These are phyloP conservation scores for Pammene fasciana DNA, from an alignment of 2,888 invertebrate species.

Conservation along the genomic window DNA sequence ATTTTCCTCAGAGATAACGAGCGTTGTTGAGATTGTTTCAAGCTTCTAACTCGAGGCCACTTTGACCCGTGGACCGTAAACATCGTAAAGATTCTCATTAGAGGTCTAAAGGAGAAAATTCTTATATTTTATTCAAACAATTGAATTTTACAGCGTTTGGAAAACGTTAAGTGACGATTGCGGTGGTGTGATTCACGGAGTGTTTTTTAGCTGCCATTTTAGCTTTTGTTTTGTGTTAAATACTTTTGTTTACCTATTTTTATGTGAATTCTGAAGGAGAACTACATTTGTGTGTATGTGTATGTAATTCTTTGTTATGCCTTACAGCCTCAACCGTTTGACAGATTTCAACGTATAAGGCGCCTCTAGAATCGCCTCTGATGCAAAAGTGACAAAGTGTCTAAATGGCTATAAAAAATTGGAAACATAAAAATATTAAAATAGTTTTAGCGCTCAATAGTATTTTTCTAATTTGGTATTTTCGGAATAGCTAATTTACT, in stretches of 20 bases:
- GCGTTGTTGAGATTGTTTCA: conserved; percentile 73
- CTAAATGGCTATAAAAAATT: no score
- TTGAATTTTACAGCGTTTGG: conserved; percentile 45
- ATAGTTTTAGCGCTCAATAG: no score
- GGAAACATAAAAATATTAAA: no score
- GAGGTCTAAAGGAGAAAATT: conserved; percentile 65
- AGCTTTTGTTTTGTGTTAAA: not conserved
- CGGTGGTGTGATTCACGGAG: conserved; percentile 17
- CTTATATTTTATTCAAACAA: conserved; percentile 56
- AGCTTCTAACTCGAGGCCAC: conserved; percentile 69
- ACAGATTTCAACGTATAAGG: no score
- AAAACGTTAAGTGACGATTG: conserved; percentile 34
- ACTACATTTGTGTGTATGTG: no score
- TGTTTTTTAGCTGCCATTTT: conserved; percentile 4
- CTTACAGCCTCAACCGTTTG: no score
- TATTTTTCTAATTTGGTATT: no score
- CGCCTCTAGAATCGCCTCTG: no score
- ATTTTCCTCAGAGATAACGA: conserved; percentile 74
- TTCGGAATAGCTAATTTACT: not conserved
- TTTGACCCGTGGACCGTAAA: conserved; percentile 77
- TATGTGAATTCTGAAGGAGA: no score
- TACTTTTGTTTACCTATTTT: not conserved
- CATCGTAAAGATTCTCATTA: conserved; percentile 73
- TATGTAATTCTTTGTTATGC: no score
- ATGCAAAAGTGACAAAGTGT: no score